phyloP scores from a whole-genome alignment of 2,113 vertebrate genomes.

The Benitochromis conjunctus region DNA sequence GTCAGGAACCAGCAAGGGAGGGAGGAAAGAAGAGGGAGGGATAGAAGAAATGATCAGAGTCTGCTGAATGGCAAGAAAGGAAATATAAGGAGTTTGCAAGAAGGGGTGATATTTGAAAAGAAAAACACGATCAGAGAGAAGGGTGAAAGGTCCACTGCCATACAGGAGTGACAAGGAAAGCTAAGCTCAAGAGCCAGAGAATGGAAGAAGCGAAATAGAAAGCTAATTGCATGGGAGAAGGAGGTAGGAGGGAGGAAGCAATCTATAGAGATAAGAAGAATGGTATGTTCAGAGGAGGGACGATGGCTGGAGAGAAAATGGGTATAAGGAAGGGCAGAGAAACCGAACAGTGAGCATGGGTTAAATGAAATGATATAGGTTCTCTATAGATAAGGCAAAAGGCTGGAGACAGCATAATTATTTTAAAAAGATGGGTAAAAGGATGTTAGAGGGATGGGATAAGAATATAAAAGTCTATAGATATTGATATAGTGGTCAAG shows the following conservation, averaged over 20 bases:
- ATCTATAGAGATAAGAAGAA: neutral
- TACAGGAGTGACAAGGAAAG: neutral
- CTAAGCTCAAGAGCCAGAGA: neutral
- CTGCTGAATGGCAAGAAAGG: slow-evolving; percentile 22
- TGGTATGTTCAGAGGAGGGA: neutral
- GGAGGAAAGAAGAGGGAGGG: neutral
- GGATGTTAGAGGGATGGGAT: neutral
- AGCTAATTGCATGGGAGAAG: neutral
- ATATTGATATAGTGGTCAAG: neutral
- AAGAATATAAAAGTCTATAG: neutral
- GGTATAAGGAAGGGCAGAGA: neutral
- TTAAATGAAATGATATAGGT: neutral
- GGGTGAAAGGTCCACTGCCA: neutral
- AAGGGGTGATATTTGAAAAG: slow-evolving; percentile 36
- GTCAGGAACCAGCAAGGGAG: slow-evolving; percentile 62
- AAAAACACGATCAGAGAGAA: slow-evolving; percentile 1
- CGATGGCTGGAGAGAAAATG: neutral
- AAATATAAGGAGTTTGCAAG: slow-evolving; percentile 25
- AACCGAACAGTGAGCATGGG: neutral
- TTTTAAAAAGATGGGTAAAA: neutral
- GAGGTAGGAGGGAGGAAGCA: neutral
- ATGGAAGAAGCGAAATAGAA: neutral
- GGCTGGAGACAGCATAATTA: neutral
- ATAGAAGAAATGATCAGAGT: slow-evolving; percentile 49
- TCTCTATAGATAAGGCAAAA: neutral